phyloP scores from a whole-genome alignment of 2,888 invertebrate species.

The Drosophila fungiperda region DNA sequence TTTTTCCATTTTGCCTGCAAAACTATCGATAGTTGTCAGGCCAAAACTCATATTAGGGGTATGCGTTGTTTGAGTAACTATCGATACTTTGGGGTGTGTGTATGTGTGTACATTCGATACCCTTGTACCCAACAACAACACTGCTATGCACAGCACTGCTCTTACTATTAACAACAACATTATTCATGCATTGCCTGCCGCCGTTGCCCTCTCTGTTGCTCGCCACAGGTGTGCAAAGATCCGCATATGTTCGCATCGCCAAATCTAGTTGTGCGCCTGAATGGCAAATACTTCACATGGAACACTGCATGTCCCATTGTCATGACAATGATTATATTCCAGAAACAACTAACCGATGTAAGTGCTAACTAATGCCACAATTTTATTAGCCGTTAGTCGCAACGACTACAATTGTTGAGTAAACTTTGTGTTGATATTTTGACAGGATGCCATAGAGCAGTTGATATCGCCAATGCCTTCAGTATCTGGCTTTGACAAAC shows the following conservation, averaged over 20 bases:
- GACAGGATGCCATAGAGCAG: constrained; percentile 84
- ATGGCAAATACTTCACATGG: constrained; percentile 96
- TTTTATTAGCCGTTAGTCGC: not conserved
- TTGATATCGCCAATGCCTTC: constrained; percentile 66
- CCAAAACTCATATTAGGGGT: not conserved
- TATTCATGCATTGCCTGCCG: constrained; percentile 36
- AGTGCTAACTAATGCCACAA: constrained; percentile 64
- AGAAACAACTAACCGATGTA: constrained; percentile 92
- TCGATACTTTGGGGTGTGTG: constrained; percentile 32
- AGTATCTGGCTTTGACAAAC: constrained; percentile 62
- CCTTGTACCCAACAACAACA: constrained; percentile 26
- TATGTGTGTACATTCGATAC: constrained; percentile 25
- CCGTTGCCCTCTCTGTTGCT: constrained; percentile 13
- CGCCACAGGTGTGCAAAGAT: constrained; percentile 87
- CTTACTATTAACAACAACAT: constrained; percentile 18
- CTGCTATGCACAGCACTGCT: constrained; percentile 34
- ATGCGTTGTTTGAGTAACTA: not conserved
- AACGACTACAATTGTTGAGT: constrained; percentile 3
- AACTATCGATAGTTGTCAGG: constrained; percentile 24
- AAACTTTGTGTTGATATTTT: constrained; percentile 3
- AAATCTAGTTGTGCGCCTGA: constrained; percentile 93
- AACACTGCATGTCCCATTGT: constrained; percentile 95
- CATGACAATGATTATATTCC: constrained; percentile 93
- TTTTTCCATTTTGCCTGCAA: not conserved
- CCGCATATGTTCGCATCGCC: constrained; percentile 91